Base-by-base conservation (phyloP, 2,888 invertebrate genomes). In the Omphaloscelis lunosa region DNA sequence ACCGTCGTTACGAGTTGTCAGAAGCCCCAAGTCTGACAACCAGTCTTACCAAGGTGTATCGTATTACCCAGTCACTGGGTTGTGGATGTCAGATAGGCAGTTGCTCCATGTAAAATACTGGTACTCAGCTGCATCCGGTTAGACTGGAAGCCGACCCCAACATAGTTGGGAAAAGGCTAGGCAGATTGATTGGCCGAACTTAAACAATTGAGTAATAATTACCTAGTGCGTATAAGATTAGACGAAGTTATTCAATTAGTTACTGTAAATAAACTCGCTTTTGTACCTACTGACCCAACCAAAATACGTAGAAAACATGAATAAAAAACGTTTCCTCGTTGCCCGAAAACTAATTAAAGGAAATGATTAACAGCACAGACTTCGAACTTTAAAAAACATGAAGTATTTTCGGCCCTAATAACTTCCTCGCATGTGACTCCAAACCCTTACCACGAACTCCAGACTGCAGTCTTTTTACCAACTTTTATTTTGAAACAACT, bases 401-500 rank as follows among this genome's bases (percentile, higher is more conserved):
- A 70, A 82, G 41, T 27, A 53, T 71, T 84, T 70, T 67, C 72
- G 29, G 41, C 51, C 48, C n/a, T 73, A 79, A 71, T 73, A 84
- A 79, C 72, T 69, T 45, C 53, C 63, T 72, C 71, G 81, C 84
- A 86, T 78, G 84, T 63, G 58, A 20, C 27, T 75, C 71, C 62
- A 34, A 72, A 65, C 51, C 75, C 53, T 76, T 72, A 79, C 69
- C 65, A 79, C 48, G 75, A 84, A 86, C 48, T 81, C 29, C 56
- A 72, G 74, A 73, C 85, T 72, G 79, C 86, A 86, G 85, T 71
- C 58, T 81, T 86, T 83, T 81, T 74, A 72, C 45, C 58, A 86
- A 82, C 56, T 82, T 84, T 84, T 82, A 73, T 84, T 82, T 74
- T 61, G 63, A 72, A 84, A 76, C 80, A 84, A 86, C 69, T 82